Evolutionary conservation across 2,888 invertebrate genomes (phyloP), one percentile per base, ranked within the genome.

Genomic region (Desoria tigrina): DNA sequence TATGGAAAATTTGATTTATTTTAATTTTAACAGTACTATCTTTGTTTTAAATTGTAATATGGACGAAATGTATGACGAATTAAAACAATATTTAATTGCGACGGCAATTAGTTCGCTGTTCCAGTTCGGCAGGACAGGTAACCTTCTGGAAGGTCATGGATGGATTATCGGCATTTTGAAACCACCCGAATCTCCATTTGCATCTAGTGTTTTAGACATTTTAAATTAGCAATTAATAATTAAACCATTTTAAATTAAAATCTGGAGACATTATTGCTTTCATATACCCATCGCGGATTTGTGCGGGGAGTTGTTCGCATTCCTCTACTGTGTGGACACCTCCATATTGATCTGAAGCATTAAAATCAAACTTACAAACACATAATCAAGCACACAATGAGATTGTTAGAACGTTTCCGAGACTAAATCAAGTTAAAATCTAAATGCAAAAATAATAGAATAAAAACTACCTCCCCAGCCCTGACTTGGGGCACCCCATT

Each of bases 141-240:
- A 69, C 65, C 2, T 1, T 27, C 9, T 42, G 14, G 54, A 63
- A 69, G 9, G 54, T 57, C 26, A 66, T 39, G 37, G 6, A 51
- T 1, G 69, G 69, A 16, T 69, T 69, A 49, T 69, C 65, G 6
- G 69, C 69, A 26, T 57, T 57, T n/a, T 37, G 55, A 57, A 69
- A 69, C 69, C 69, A 69, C 32, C 56, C 45, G 61, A 65, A 69
- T 16, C 69, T 42, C 69, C 69, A 69, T 18, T 55, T 16, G 50
- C 69, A 68, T 21, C 68, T 68, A 18, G 9, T n/a, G 24, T 11
- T 37, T 42, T 16, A 37, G 3, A 63, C 32, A 45, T 21, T 42
- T 28, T 26, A 2, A 26, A n/a, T 42, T 26, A 51, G n/a, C 39
- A 28, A 28, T n/a, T 45, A 24, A n/a, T 11, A 39, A 23, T 1